These are phyloP conservation scores for Poecilia latipinna DNA, from an alignment of 2,113 vertebrate species.

Conservation along the genomic window DNA sequence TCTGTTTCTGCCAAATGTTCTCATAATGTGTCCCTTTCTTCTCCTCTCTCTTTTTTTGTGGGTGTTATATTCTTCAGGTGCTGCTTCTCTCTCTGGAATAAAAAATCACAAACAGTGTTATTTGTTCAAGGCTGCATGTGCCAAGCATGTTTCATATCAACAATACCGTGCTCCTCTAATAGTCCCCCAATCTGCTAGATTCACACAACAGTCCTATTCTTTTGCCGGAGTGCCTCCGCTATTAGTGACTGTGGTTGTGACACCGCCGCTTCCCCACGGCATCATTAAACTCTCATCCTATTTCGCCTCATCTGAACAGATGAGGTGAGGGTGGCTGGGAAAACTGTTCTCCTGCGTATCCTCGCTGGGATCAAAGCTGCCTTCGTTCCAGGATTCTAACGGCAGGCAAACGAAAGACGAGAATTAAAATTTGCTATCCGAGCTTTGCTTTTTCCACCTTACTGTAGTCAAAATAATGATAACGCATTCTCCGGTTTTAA, in stretches of 20 bases:
- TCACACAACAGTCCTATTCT: constrained; percentile 35
- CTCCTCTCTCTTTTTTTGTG: not conserved
- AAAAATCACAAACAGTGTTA: constrained; percentile 28
- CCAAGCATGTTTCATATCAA: constrained; percentile 15
- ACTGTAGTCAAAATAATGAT: constrained; percentile 73
- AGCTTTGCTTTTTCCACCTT: constrained; percentile 49
- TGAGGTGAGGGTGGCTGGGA: constrained; percentile 45
- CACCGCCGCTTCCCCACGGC: constrained; percentile 32
- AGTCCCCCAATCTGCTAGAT: constrained; percentile 17
- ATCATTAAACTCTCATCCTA: constrained; percentile 59
- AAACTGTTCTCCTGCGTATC: constrained; percentile 64
- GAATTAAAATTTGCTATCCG: constrained; percentile 70
- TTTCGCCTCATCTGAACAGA: constrained; percentile 56
- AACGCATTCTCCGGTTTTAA: constrained; percentile 67
- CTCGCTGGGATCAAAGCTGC: constrained; percentile 67
- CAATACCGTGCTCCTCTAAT: constrained; percentile 35
- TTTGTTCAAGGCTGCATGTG: constrained; percentile 10
- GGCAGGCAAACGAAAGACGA: constrained; percentile 70
- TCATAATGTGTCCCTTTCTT: not conserved
- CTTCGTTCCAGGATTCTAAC: constrained; percentile 75
- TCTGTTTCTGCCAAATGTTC: not conserved
- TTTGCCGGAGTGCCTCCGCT: constrained; percentile 25
- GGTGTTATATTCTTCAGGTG: not conserved
- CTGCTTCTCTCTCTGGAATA: not conserved
- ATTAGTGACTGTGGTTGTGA: constrained; percentile 41